Conservation (phyloP, 2,797 vertebrate species). For the Megaceryle alcyon region DNA sequence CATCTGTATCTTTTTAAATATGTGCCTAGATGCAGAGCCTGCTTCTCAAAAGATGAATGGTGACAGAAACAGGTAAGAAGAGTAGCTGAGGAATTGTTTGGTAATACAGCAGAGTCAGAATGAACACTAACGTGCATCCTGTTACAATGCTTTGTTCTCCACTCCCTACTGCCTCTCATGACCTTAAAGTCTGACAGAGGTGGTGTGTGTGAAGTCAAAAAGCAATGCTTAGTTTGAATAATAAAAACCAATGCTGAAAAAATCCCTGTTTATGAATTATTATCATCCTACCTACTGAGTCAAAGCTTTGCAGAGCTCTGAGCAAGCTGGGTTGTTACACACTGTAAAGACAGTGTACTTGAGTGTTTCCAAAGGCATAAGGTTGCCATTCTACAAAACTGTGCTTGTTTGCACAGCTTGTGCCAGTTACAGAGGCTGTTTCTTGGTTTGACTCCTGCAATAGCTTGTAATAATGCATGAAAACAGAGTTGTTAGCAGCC, state of each 20-base stretch:
- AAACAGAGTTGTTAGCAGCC: neutral
- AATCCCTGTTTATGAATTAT: neutral
- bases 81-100: neutral
- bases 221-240: neutral
- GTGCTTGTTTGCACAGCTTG: neutral
- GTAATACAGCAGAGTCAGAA: neutral
- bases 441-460: neutral
- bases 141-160: neutral
- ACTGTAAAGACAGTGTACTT: neutral
- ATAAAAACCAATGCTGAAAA: neutral
- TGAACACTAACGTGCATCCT: neutral
- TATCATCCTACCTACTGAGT: neutral
- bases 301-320: neutral
- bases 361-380: neutral
- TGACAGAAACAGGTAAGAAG: neutral
- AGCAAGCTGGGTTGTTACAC: neutral
- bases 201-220: neutral
- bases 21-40: neutral
- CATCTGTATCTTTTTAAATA: neutral
- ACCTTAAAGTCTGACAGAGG: neutral
- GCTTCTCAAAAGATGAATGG: neutral
- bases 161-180: neutral
- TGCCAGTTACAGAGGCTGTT: neutral
- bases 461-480: neutral
- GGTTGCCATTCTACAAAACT: neutral